Base-by-base conservation (phyloP, 2,888 invertebrate species). In the Yponomeuta cagnagella region DNA sequence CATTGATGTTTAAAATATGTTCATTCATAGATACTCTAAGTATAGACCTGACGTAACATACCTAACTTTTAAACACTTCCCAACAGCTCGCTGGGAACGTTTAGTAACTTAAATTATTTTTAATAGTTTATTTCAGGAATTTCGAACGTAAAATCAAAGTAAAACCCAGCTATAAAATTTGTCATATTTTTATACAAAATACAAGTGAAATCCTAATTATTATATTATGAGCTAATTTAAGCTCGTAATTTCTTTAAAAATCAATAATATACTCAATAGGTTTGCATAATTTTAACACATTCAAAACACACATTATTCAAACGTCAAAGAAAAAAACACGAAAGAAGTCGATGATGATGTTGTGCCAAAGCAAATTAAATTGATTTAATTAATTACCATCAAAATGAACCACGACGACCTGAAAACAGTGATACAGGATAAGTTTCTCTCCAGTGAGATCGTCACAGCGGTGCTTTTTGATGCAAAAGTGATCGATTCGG, bases 391-490 rank as follows among this genome's bases (percentile, higher is more conserved):
- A 48, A 68, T 12, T 68, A 31, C n/a, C 10, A 52, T 5, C 48
- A 87, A 82, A 82, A 92, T 92, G 92, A 91, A 91, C 83, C 87
- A 89, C 82, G 90, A 91, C 73, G 90, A 90, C 72, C 88, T 91
- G 75, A 88, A 87, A 79, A 83, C 84, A 70, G 90, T 92, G 74
- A 89, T 91, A 72, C 92, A 92, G 77, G 92, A 92, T 76, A 93
- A 93, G 78, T 92, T 93, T 74, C 82, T 90, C 71, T 87, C 88
- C 33, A 92, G 90, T 76, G 93, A 93, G 77, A 82, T 82, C 73
- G 92, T 92, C 33, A 88, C 90, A 63, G 90, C 91, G 43, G 88
- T 92, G 74, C 78, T 92, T 69, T 86, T 84, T 74, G 90, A 92
- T 74, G 91, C 91, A 58, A 91, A 90, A 83, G 86, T 93, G 73